Percentiles rank a stretch among this genome's conserved stretches.
Conservation (phyloP, 2,797 vertebrate species). For the Poecilia wingei region DNA sequence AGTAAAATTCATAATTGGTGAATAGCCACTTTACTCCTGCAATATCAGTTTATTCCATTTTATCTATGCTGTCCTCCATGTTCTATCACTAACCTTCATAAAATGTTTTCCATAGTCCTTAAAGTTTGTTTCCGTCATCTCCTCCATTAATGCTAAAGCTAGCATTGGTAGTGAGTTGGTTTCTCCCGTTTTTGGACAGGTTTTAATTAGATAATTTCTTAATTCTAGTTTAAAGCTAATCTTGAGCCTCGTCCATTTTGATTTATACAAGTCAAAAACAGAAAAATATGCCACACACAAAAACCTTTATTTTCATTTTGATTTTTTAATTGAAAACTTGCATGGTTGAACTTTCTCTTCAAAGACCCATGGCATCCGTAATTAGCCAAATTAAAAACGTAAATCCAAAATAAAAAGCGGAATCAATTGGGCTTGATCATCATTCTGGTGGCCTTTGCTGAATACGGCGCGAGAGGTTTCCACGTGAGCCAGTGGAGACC, state of each 20-base stretch:
- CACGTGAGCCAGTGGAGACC: conserved; percentile 65
- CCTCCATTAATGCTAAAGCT: too few species aligned
- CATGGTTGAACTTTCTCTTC: not conserved
- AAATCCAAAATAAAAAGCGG: not conserved
- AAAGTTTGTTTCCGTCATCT: too few species aligned
- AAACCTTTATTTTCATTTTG: not conserved
- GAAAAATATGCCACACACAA: too few species aligned
- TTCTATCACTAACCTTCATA: not conserved
- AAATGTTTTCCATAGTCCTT: not conserved
- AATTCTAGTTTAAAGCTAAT: not conserved
- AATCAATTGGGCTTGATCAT: conserved; percentile 64
- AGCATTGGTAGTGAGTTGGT: too few species aligned
- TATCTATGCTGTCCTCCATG: not conserved
- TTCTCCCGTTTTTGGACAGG: not conserved
- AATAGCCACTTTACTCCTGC: not conserved
- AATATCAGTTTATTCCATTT: not conserved
- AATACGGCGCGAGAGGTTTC: conserved; percentile 53
- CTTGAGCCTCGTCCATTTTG: not conserved
- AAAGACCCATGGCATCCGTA: not conserved
- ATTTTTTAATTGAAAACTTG: not conserved
- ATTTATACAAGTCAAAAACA: not conserved
- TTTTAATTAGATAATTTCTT: not conserved
- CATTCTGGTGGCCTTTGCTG: conserved; percentile 66
- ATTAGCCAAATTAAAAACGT: not conserved
- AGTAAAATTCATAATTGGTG: not conserved